Evolutionary conservation across 2,797 vertebrate genomes (phyloP).

Genomic region (Phrynocephalus forsythii): DNA sequence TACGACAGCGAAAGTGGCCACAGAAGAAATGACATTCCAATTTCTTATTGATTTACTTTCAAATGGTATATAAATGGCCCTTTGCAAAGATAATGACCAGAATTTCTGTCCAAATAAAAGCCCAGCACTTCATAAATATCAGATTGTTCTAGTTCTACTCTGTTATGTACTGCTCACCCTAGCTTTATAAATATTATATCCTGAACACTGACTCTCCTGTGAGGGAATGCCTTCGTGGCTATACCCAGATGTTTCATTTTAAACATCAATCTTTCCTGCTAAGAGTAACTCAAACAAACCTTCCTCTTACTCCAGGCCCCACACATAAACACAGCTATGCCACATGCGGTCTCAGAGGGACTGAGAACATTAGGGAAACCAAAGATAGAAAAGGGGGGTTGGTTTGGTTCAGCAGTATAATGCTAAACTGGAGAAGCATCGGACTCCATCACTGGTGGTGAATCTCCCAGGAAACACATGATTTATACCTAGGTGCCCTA

Average conservation of each 20-base stretch:
- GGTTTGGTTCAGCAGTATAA: not conserved
- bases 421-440: not conserved
- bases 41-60: constrained; percentile 63
- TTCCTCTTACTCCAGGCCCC: constrained; percentile 52
- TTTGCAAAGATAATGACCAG: constrained; percentile 55
- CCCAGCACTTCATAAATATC: constrained; percentile 63
- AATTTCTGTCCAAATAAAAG: constrained; percentile 59
- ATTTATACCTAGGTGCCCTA: not conserved
- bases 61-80: constrained; percentile 55
- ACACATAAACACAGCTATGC: constrained; percentile 28
- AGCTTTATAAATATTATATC: constrained; percentile 61
- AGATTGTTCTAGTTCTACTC: constrained; percentile 24
- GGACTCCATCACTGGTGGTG: fast-evolving
- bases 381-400: constrained; percentile 9
- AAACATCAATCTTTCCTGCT: constrained; percentile 55
- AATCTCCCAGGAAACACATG: not conserved
- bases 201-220: constrained; percentile 59
- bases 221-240: constrained; percentile 39
- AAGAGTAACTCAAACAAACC: constrained; percentile 71
- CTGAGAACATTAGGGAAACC: constrained; percentile 28
- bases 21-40: constrained; percentile 57
- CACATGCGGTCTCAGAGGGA: constrained; percentile 21
- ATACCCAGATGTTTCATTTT: constrained; percentile 55
- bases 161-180: constrained; percentile 5
- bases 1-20: constrained; percentile 16